Conservation (phyloP, 2,888 invertebrate species). For the Baccha elongata region DNA sequence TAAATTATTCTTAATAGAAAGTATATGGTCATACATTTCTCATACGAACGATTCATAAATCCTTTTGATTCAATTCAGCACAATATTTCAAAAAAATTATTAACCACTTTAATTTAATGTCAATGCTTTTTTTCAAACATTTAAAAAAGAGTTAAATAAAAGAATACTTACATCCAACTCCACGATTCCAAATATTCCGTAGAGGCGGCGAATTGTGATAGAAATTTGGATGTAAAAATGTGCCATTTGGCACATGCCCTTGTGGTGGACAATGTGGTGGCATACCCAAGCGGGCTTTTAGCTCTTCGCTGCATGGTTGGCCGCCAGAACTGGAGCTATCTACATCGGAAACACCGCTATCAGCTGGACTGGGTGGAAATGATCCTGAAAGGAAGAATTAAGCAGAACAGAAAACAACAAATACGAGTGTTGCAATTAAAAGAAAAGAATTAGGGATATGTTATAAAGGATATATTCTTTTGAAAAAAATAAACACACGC, state of each 20-base stretch:
- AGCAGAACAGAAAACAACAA: slow-evolving; percentile 44
- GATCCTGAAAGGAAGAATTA: slow-evolving; percentile 86
- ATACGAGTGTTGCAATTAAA: slow-evolving; percentile 47
- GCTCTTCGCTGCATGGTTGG: slow-evolving; percentile 87
- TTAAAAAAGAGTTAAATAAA: not conserved
- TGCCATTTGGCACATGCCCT: slow-evolving; percentile 80
- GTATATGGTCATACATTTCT: no score
- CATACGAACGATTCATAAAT: no score
- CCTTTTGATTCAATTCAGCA: no score
- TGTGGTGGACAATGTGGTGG: slow-evolving; percentile 83
- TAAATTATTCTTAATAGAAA: no score
- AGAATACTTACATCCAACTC: slow-evolving; percentile 82
- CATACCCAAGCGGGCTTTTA: slow-evolving; percentile 93
- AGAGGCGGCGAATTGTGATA: slow-evolving; percentile 85
- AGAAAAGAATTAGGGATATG: slow-evolving; percentile 51
- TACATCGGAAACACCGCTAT: slow-evolving; percentile 98
- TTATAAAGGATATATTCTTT: not conserved
- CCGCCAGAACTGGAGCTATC: slow-evolving; percentile 95
- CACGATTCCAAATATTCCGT: slow-evolving; percentile 82
- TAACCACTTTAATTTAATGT: slow-evolving; percentile 14
- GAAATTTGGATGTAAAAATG: slow-evolving; percentile 87
- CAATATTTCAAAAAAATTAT: no score
- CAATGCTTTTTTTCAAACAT: not conserved
- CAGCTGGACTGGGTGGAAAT: slow-evolving; percentile 97
- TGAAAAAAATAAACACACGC: slow-evolving; percentile 15